phyloP scores from a whole-genome alignment of 1,140 invertebrate species.

The Lepidurus apus region DNA sequence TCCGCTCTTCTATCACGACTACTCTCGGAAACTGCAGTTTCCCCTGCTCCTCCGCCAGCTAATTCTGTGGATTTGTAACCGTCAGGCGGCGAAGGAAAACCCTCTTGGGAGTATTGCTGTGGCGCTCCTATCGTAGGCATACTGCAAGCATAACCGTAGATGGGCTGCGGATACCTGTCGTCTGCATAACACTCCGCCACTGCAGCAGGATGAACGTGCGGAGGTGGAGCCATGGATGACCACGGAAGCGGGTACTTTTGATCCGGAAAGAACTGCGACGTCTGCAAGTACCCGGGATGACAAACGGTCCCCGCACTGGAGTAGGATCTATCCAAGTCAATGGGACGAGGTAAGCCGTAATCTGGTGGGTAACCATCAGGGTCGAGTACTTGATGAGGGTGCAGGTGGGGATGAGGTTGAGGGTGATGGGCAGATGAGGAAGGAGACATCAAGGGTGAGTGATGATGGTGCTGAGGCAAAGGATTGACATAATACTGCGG shows the following conservation, averaged over 20 bases:
- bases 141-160: conserved; percentile 19
- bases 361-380: conserved; percentile 70
- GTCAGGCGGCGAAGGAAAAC: conserved; percentile 32
- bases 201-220: not conserved
- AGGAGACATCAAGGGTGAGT: conserved; percentile 37
- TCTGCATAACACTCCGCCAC: conserved; percentile 64
- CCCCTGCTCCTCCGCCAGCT: not conserved
- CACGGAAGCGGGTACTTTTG: conserved; percentile 33
- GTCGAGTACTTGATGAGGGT: conserved; percentile 62
- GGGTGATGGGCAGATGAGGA: not conserved
- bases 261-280: conserved; percentile 36
- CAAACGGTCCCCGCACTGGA: conserved; percentile 30
- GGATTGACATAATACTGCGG: conserved; percentile 22
- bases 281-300: conserved; percentile 38
- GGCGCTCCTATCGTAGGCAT: not conserved
- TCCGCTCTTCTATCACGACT: not conserved
- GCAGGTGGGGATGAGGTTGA: conserved; percentile 57
- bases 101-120: conserved; percentile 24
- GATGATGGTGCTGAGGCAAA: conserved; percentile 46
- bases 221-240: conserved; percentile 26
- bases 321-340: conserved; percentile 29
- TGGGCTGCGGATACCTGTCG: conserved; percentile 62
- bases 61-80: conserved; percentile 27
- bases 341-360: conserved; percentile 57
- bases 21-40: not conserved